phyloP scores from a whole-genome alignment of 2,888 invertebrate species.

The Acronicta aceris region DNA sequence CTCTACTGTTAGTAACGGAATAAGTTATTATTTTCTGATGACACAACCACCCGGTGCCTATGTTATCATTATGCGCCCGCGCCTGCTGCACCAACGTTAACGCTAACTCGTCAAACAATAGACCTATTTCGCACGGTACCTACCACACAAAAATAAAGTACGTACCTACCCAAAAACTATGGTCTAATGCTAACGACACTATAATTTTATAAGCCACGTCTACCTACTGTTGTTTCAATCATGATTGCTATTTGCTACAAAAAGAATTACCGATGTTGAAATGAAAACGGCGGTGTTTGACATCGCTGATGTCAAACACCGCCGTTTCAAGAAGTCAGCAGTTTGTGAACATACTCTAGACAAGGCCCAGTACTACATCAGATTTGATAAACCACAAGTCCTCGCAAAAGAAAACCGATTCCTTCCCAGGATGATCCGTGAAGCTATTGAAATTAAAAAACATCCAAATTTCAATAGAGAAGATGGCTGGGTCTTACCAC shows the following conservation, averaged over 20 bases:
- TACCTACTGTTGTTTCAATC: not conserved
- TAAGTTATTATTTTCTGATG: constrained; percentile 75
- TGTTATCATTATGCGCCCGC: constrained; percentile 35
- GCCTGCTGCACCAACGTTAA: constrained; percentile 33
- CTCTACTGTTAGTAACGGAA: constrained; percentile 82
- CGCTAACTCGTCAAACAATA: constrained; percentile 45
- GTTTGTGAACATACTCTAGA: no score
- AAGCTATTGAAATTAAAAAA: no score
- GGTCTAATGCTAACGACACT: constrained; percentile 34
- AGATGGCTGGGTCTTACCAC: no score
- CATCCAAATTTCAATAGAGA: no score
- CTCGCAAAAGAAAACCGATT: no score
- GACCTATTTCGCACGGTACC: constrained; percentile 38
- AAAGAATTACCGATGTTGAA: not conserved
- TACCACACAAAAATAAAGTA: constrained; percentile 32
- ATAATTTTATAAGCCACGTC: constrained; percentile 26
- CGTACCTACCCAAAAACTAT: constrained; percentile 23
- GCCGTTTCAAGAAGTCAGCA: no score
- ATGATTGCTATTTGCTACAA: not conserved
- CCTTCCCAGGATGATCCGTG: no score
- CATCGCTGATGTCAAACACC: no score
- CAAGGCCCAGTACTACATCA: no score
- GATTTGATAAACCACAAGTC: no score
- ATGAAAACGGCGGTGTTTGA: no score
- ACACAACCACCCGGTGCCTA: constrained; percentile 59